phyloP scores from a whole-genome alignment of 2,797 vertebrate genomes.

The Leucoraja ocellata region DNA sequence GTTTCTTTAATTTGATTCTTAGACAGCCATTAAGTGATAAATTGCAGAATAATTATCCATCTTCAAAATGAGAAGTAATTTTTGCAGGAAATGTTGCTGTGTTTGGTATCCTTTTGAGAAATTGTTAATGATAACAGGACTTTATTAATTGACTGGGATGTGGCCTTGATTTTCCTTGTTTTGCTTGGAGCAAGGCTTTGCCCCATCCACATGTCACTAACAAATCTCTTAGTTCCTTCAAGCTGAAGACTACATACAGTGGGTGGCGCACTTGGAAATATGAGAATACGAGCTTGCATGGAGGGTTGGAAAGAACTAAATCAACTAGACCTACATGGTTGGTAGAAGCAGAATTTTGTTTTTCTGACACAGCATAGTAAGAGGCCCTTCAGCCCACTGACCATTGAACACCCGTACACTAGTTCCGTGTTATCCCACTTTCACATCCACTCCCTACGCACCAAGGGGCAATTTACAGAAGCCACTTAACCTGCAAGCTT shows the following conservation, averaged over 20 bases:
- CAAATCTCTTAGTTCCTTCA: not conserved
- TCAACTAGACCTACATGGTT: no score
- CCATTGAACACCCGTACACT: no score
- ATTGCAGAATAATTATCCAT: constrained; percentile 20
- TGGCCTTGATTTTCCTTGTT: not conserved
- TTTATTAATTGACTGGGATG: not conserved
- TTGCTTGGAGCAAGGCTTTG: not conserved
- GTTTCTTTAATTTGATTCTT: constrained; percentile 23
- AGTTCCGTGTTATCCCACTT: no score
- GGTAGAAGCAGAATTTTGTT: no score
- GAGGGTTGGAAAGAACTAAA: no score
- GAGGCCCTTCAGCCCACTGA: no score
- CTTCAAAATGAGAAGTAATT: not conserved
- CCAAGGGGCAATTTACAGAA: no score
- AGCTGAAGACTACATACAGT: not conserved
- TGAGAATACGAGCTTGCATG: no score
- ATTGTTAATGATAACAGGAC: not conserved
- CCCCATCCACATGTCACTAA: not conserved
- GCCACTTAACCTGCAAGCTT: no score
- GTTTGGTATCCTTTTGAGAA: not conserved
- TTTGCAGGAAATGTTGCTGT: not conserved
- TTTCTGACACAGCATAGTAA: no score
- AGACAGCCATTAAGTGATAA: not conserved
- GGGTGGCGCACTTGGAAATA: no score
- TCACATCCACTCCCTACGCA: no score